Evolutionary conservation across 2,888 invertebrate genomes (phyloP).

Genomic region (Morpho helenor): DNA sequence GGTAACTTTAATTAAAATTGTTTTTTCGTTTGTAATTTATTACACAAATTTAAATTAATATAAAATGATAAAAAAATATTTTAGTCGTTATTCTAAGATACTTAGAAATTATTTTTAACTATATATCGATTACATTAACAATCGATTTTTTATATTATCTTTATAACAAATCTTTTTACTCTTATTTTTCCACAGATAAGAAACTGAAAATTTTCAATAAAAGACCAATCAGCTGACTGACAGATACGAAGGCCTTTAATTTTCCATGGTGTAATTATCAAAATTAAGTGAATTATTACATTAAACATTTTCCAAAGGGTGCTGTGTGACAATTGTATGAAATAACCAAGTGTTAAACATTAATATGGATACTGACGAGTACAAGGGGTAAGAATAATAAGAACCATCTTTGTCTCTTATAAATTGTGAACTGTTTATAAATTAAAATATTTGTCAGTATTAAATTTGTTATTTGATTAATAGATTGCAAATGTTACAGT

Average conservation of each 20-base stretch:
- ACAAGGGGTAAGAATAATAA: slow-evolving; percentile 24
- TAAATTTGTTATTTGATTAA: not conserved
- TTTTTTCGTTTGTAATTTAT: no score
- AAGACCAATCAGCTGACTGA: slow-evolving; percentile 71
- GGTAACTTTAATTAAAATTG: no score
- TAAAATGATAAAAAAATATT: no score
- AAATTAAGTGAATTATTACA: slow-evolving; percentile 68
- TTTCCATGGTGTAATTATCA: slow-evolving; percentile 58
- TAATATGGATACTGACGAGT: slow-evolving; percentile 24
- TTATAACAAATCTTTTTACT: not conserved
- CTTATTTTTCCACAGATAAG: not conserved
- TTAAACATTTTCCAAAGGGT: slow-evolving; percentile 45
- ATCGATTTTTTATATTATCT: no score
- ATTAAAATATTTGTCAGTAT: not conserved
- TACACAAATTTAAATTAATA: no score
- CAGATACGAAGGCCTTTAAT: slow-evolving; percentile 54
- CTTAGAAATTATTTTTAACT: no score
- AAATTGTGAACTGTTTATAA: slow-evolving; percentile 14
- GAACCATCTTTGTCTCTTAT: slow-evolving; percentile 1
- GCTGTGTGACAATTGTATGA: slow-evolving; percentile 7
- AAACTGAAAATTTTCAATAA: not conserved
- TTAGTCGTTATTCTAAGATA: no score
- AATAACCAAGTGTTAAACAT: slow-evolving; percentile 2
- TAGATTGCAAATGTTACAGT: not conserved
- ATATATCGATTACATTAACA: no score